These are phyloP conservation scores for Orthonyx spaldingii DNA, from an alignment of 2,113 vertebrate species.

Conservation along the genomic window DNA sequence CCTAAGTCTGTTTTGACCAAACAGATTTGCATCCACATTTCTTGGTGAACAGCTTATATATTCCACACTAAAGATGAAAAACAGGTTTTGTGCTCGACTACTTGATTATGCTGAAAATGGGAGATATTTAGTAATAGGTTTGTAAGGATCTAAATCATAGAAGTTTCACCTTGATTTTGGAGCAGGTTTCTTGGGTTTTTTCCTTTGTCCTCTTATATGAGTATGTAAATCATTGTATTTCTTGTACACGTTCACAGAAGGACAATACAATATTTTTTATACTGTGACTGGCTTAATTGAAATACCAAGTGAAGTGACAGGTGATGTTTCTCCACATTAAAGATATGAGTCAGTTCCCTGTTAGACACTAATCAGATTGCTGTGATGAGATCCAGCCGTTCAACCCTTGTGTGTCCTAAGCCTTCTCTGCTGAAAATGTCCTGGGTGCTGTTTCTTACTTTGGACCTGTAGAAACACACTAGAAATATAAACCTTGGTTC, in stretches of 20 bases:
- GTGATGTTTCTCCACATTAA: neutral
- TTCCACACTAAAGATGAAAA: neutral
- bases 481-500: neutral
- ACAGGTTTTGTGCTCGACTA: rapidly evolving
- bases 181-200: neutral
- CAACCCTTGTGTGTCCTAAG: neutral
- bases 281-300: neutral
- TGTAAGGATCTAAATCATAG: neutral
- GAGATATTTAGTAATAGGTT: neutral
- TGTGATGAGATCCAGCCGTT: neutral
- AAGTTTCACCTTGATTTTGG: neutral
- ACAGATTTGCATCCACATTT: neutral
- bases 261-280: neutral
- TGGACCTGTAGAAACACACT: neutral
- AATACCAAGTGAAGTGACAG: neutral
- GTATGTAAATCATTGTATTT: neutral
- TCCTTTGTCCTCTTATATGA: neutral
- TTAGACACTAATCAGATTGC: neutral
- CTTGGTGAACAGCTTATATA: neutral
- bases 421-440: neutral
- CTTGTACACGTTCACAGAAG: neutral
- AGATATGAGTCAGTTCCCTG: neutral
- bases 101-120: neutral
- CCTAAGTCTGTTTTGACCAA: neutral
- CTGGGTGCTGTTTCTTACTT: neutral